phyloP scores from a whole-genome alignment of 2,888 invertebrate species.

The Hemaris fuciformis region DNA sequence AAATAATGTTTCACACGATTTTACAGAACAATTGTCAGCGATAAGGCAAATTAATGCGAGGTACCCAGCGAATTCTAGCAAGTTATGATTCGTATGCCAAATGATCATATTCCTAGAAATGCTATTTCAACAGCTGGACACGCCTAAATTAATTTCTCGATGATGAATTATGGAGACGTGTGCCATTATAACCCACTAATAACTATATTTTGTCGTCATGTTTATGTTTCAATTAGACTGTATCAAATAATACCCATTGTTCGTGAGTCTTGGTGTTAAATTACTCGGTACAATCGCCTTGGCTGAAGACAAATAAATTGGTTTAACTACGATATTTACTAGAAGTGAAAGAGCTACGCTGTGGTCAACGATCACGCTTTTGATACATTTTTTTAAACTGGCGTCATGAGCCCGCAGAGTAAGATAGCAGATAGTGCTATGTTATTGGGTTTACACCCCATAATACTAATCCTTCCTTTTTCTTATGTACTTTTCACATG shows the following conservation, averaged over 20 bases:
- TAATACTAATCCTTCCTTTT: too few species aligned
- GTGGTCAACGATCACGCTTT: too few species aligned
- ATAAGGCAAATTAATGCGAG: conserved; percentile 9
- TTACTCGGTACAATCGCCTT: background rate
- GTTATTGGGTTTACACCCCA: too few species aligned
- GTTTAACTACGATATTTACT: background rate
- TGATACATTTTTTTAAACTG: too few species aligned
- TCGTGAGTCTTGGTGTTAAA: background rate
- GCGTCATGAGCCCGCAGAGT: too few species aligned
- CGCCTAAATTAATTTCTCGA: conserved; percentile 8
- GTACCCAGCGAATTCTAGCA: conserved; percentile 16
- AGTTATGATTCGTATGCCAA: conserved; percentile 27
- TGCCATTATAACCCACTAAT: background rate
- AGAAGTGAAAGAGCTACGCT: too few species aligned
- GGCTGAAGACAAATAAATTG: background rate
- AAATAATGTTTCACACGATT: conserved; percentile 5
- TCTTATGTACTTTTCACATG: too few species aligned
- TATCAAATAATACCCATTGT: background rate
- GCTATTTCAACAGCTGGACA: conserved; percentile 19
- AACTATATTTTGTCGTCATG: background rate
- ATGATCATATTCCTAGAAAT: conserved; percentile 32
- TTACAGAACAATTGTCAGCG: conserved; percentile 7
- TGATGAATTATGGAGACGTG: background rate
- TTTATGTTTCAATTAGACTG: background rate
- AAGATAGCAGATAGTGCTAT: too few species aligned